These are phyloP conservation scores for Cettia cetti DNA, from an alignment of 2,113 vertebrate species.

Conservation along the genomic window DNA sequence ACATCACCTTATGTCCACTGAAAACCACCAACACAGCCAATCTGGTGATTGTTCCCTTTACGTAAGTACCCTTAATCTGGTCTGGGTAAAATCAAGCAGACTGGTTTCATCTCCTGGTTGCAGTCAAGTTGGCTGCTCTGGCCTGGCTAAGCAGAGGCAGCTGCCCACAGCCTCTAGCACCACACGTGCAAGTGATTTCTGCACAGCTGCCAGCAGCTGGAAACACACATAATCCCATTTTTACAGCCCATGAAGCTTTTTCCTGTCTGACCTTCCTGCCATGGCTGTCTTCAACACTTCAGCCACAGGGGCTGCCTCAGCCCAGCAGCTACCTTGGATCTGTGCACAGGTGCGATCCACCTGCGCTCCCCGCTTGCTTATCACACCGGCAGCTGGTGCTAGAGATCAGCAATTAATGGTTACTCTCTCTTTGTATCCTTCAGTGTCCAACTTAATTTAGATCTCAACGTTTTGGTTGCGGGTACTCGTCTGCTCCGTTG, in stretches of 20 bases:
- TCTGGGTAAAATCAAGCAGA: neutral
- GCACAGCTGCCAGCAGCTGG: neutral
- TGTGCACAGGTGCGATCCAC: fast-evolving
- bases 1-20: neutral
- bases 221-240: neutral
- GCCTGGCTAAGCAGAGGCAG: neutral
- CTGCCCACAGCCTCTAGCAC: neutral
- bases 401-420: neutral
- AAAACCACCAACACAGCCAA: neutral
- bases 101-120: neutral
- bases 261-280: neutral
- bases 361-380: fast-evolving
- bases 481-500: neutral
- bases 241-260: neutral
- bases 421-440: neutral
- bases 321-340: neutral
- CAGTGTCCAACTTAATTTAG: neutral
- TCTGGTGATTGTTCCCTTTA: neutral
- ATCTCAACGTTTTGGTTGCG: neutral
- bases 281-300: fast-evolving
- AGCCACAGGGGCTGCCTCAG: fast-evolving
- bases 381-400: fast-evolving
- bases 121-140: neutral
- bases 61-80: neutral
- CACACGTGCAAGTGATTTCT: neutral